Conservation (phyloP, 2,797 vertebrate genomes). For the Sciurus vulgaris region DNA sequence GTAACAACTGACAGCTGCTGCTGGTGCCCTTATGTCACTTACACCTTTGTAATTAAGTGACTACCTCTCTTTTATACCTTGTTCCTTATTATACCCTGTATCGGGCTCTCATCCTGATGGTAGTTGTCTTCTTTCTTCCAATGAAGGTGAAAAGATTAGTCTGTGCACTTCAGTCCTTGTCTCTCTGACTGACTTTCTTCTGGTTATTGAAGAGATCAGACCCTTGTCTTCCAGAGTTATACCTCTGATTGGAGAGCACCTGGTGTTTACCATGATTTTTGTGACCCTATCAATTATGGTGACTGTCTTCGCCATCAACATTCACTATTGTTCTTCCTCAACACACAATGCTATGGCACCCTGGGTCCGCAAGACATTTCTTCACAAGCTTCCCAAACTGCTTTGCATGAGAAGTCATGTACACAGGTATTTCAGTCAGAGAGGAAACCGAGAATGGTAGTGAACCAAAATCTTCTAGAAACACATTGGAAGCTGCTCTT, state of each 20-base stretch:
- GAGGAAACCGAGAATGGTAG: slow-evolving; percentile 80
- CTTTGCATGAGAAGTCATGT: slow-evolving; percentile 97
- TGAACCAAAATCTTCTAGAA: slow-evolving; percentile 86
- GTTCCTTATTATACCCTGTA: slow-evolving; percentile 97
- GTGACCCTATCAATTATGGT: slow-evolving; percentile 97
- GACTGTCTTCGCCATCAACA: slow-evolving; percentile 97
- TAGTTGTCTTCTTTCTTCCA: slow-evolving; percentile 97
- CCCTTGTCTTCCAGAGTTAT: slow-evolving; percentile 97
- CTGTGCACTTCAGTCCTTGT: slow-evolving; percentile 97
- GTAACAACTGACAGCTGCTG: slow-evolving; percentile 94
- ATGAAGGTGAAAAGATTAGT: slow-evolving; percentile 96
- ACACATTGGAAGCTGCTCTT: slow-evolving; percentile 93
- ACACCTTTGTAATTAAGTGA: slow-evolving; percentile 95
- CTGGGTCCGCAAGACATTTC: slow-evolving; percentile 96
- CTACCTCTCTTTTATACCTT: slow-evolving; percentile 96
- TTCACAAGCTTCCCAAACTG: slow-evolving; percentile 94
- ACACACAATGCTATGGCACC: slow-evolving; percentile 96
- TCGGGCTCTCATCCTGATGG: slow-evolving; percentile 95
- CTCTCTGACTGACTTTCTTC: slow-evolving; percentile 96
- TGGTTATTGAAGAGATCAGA: slow-evolving; percentile 98
- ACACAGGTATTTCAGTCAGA: slow-evolving; percentile 92
- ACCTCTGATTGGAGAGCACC: slow-evolving; percentile 97
- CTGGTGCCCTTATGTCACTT: slow-evolving; percentile 95
- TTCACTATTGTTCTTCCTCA: slow-evolving; percentile 96
- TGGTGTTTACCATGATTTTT: slow-evolving; percentile 99